A percentile compares a stretch with the other conserved stretches of the same genome.
Evolutionary conservation across 2,888 invertebrate genomes (phyloP).

Genomic region (Cerastis leucographa): DNA sequence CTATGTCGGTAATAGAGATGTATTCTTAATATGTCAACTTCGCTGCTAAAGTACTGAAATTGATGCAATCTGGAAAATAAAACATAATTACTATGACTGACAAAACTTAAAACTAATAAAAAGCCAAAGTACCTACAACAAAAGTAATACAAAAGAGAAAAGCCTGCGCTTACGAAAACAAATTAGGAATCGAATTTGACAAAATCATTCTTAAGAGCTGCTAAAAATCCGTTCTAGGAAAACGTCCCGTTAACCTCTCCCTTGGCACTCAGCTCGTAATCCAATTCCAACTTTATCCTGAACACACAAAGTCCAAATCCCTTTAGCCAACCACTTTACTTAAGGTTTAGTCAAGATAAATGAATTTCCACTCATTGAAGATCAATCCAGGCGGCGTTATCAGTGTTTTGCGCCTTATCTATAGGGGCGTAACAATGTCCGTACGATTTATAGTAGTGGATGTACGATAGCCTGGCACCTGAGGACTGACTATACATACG

Average conservation of each 20-base stretch:
- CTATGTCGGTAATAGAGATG: neutral
- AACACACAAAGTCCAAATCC: slow-evolving; percentile 64
- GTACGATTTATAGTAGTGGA: slow-evolving; percentile 78
- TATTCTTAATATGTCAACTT: neutral
- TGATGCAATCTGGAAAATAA: neutral
- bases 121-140: slow-evolving; percentile 6
- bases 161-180: slow-evolving; percentile 39
- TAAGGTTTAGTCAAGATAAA: slow-evolving; percentile 84
- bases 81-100: neutral
- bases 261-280: slow-evolving; percentile 44
- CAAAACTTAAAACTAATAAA: slow-evolving; percentile 8
- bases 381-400: slow-evolving; percentile 87
- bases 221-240: slow-evolving; percentile 66
- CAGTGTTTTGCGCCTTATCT: slow-evolving; percentile 87
- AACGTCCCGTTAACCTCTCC: slow-evolving; percentile 74
- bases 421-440: slow-evolving; percentile 77
- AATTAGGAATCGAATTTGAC: slow-evolving; percentile 51
- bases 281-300: slow-evolving; percentile 51
- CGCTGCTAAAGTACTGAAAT: neutral
- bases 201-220: slow-evolving; percentile 57
- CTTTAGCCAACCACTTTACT: slow-evolving; percentile 43
- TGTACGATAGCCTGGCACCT: slow-evolving; percentile 53
- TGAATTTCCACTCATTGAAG: slow-evolving; percentile 89
- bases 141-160: slow-evolving; percentile 5
- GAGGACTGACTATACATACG: slow-evolving; percentile 47